Evolutionary conservation across 2,888 invertebrate species (phyloP).

Genomic region (Acrobasis repandana): DNA sequence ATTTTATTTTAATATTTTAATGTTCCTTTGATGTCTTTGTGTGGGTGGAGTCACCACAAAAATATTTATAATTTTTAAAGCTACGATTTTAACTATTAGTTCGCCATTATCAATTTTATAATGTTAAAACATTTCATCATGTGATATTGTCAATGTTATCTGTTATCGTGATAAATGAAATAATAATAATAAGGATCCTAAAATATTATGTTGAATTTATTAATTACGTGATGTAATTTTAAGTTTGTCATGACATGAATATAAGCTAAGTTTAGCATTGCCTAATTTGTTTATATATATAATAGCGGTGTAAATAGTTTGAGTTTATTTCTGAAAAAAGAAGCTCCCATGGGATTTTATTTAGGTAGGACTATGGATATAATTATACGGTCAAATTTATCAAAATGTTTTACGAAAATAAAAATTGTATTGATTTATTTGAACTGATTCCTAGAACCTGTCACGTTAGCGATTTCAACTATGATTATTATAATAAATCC

Average conservation of each 20-base stretch:
- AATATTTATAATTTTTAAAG: conserved; percentile 51
- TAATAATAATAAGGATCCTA: conserved; percentile 44
- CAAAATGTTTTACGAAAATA: background rate
- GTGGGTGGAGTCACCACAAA: conserved; percentile 34
- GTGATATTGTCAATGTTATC: conserved; percentile 81
- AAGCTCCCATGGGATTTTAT: conserved; percentile 8
- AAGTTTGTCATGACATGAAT: conserved; percentile 73
- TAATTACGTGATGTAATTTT: conserved; percentile 58
- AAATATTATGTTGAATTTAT: conserved; percentile 62
- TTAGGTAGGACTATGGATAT: conserved; percentile 8
- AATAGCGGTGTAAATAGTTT: conserved; percentile 42
- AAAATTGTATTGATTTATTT: conserved; percentile 6
- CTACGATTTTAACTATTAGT: conserved; percentile 48
- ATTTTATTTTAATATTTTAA: conserved; percentile 28
- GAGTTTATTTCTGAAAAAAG: conserved; percentile 26
- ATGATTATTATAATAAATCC: background rate
- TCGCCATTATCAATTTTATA: conserved; percentile 70
- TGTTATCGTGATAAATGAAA: conserved; percentile 75
- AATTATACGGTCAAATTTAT: conserved; percentile 14
- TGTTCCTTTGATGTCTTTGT: conserved; percentile 48
- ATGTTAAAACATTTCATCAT: conserved; percentile 74
- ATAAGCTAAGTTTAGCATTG: conserved; percentile 46
- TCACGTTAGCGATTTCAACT: background rate
- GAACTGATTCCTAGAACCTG: conserved; percentile 2
- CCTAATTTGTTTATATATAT: conserved; percentile 67